Conservation (phyloP, 2,113 vertebrate genomes). For the Suricata suricatta region DNA sequence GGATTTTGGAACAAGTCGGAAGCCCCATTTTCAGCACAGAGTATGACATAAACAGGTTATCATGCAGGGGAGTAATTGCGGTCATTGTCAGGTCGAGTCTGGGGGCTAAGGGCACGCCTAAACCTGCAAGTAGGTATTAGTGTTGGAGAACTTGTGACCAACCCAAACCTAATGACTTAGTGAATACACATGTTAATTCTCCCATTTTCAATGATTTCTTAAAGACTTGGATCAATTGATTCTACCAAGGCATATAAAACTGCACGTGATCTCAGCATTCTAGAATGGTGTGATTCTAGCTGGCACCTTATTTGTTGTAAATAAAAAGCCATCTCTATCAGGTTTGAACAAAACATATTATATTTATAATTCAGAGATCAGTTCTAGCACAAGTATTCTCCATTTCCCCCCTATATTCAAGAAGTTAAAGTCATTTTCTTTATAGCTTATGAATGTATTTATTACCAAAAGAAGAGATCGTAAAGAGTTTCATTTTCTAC, state of each 20-base stretch:
- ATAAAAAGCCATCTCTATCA: neutral
- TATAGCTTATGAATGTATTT: neutral
- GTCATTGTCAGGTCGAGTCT: neutral
- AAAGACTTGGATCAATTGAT: neutral
- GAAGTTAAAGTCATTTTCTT: neutral
- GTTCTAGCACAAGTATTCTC: neutral
- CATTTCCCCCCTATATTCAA: neutral
- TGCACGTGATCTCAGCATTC: neutral
- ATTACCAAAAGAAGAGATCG: neutral
- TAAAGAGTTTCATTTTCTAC: neutral
- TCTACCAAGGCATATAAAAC: neutral
- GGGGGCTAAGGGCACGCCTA: neutral
- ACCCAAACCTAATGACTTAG: neutral
- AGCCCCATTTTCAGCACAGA: neutral
- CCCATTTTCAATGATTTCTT: neutral
- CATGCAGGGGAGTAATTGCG: neutral
- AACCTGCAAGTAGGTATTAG: neutral
- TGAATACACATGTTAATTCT: neutral
- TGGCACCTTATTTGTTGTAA: neutral
- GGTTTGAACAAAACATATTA: neutral
- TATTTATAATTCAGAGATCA: neutral
- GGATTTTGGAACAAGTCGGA: neutral
- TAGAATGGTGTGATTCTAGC: neutral
- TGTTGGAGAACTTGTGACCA: neutral
- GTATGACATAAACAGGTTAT: neutral